phyloP scores from a whole-genome alignment of 2,797 vertebrate genomes.

The Sylvia borin region DNA sequence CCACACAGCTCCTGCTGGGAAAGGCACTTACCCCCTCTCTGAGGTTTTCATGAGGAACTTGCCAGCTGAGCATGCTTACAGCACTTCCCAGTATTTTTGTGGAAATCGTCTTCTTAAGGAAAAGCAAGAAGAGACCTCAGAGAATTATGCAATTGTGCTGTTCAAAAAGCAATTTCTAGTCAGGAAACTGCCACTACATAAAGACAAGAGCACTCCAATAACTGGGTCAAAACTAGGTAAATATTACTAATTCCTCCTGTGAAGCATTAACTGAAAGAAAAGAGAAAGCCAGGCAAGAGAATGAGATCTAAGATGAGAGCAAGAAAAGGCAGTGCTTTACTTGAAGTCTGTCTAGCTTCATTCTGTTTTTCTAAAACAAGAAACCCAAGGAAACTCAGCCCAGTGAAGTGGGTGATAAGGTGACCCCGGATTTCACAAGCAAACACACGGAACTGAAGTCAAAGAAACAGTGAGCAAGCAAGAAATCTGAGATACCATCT shows the following conservation, averaged over 20 bases:
- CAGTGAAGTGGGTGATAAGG: not conserved
- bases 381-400: not conserved
- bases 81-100: not conserved
- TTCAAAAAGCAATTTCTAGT: not conserved
- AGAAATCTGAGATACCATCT: conserved; percentile 7
- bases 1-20: not conserved
- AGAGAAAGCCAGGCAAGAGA: not conserved
- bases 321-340: not conserved
- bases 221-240: not conserved
- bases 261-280: not conserved
- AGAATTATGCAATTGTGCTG: not conserved
- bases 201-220: not conserved
- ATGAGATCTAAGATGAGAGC: not conserved
- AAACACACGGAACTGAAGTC: not conserved
- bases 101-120: not conserved
- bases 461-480: not conserved
- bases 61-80: not conserved
- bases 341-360: not conserved
- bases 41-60: not conserved
- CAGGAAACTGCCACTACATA: not conserved
- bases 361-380: not conserved
- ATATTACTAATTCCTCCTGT: not conserved
- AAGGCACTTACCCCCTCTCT: not conserved
- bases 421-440: not conserved
- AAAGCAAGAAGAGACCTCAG: not conserved